A percentile compares a stretch with the other conserved stretches of the same genome.
phyloP scores from a whole-genome alignment of 2,113 vertebrate genomes.

The Cranoglanis bouderius region DNA sequence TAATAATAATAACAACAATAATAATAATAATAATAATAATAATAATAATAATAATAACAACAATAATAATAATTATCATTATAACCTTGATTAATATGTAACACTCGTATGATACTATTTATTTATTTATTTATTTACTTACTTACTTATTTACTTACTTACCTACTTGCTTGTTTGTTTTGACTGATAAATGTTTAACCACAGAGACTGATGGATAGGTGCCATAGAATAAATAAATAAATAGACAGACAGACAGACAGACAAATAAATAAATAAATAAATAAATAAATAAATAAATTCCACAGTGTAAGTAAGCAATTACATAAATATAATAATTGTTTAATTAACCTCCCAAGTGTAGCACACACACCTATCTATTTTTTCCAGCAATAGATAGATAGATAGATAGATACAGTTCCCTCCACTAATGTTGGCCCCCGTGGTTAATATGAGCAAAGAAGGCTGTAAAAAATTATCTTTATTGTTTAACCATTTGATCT shows the following conservation, averaged over 20 bases:
- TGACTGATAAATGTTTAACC: neutral
- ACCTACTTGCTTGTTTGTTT: neutral
- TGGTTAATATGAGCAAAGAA: too few relatives aligned
- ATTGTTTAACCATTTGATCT: too few relatives aligned
- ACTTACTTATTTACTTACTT: neutral
- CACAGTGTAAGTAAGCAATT: neutral
- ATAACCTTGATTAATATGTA: too few relatives aligned
- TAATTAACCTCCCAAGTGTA: neutral
- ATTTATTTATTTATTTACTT: neutral
- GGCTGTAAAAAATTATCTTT: too few relatives aligned
- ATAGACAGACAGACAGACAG: neutral
- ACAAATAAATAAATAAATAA: too few relatives aligned
- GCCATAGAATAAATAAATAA: neutral
- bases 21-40: constrained; percentile 16
- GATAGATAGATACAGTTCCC: neutral
- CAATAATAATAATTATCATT: neutral
- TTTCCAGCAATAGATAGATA: neutral
- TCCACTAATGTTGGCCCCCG: too few relatives aligned
- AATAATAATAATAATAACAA: neutral
- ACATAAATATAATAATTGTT: neutral
- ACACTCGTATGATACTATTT: neutral
- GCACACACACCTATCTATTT: too few relatives aligned
- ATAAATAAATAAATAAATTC: neutral
- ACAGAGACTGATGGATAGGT: neutral
- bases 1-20: neutral